Conservation (phyloP, 2,113 vertebrate species). For the Tragulus kanchil region DNA sequence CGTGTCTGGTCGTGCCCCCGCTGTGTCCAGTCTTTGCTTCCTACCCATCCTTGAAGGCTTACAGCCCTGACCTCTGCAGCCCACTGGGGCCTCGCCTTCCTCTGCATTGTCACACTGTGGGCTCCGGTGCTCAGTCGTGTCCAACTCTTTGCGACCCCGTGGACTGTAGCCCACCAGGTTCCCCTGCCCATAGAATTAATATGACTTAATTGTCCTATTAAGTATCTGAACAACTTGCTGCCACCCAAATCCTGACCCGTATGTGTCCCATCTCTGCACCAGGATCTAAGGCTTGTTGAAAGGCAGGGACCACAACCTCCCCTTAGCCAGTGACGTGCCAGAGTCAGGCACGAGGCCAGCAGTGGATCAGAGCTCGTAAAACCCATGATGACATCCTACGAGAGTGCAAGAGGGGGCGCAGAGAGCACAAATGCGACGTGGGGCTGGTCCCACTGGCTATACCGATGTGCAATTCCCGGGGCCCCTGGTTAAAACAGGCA, state of each 20-base stretch:
- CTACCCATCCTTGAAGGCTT: too few relatives aligned
- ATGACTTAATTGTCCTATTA: too few relatives aligned
- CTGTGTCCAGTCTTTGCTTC: too few relatives aligned
- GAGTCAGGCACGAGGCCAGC: too few relatives aligned
- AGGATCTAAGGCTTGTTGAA: not conserved
- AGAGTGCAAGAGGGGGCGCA: not conserved
- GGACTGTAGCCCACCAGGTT: too few relatives aligned
- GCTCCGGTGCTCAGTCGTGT: too few relatives aligned
- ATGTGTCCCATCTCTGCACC: not conserved
- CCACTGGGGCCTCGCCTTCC: not conserved
- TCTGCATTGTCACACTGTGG: not conserved
- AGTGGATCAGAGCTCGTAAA: not conserved
- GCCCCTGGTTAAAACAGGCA: not conserved
- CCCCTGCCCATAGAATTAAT: too few relatives aligned
- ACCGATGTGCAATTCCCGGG: too few relatives aligned
- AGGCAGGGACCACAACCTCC: not conserved
- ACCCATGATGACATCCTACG: not conserved
- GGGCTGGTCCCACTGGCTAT: fast-evolving
- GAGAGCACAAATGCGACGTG: not conserved
- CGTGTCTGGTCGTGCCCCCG: too few relatives aligned
- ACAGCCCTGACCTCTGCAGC: not conserved
- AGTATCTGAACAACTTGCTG: not conserved
- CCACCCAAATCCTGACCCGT: not conserved
- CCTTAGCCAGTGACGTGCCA: not conserved
- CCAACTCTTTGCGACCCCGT: too few relatives aligned